Evolutionary conservation across 2,113 vertebrate species (phyloP).

Genomic region (Chionis minor): DNA sequence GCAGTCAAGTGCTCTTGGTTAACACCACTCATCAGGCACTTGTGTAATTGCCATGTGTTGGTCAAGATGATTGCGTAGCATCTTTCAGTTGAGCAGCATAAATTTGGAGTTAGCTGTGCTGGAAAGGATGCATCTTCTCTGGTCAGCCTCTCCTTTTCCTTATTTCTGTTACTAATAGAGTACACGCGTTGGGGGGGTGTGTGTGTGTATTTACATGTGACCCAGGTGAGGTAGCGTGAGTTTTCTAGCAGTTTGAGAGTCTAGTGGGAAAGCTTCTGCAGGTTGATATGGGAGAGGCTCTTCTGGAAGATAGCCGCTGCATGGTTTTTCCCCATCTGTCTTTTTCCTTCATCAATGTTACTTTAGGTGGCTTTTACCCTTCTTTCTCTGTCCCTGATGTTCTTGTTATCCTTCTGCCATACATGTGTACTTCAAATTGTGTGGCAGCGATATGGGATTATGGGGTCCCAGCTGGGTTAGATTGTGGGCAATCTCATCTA

Average conservation of each 20-base stretch:
- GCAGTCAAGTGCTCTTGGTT: neutral
- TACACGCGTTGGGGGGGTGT: accelerated
- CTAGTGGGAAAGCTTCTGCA: neutral
- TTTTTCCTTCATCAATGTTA: neutral
- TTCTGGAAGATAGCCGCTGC: neutral
- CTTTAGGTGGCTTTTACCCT: neutral
- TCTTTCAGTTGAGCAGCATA: neutral
- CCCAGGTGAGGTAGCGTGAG: neutral
- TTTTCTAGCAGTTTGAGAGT: neutral
- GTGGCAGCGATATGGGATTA: neutral
- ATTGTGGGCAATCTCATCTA: neutral
- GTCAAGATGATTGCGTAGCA: neutral
- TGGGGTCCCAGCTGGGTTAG: neutral
- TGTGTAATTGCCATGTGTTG: neutral
- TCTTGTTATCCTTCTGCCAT: neutral
- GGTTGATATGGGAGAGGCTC: neutral
- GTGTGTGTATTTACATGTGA: neutral
- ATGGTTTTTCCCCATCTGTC: neutral
- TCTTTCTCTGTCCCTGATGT: neutral
- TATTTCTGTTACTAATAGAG: neutral
- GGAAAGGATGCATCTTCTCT: neutral
- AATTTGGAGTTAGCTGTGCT: neutral
- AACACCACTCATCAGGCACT: neutral
- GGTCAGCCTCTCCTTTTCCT: neutral
- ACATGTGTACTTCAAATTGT: neutral